These are phyloP conservation scores for Schizotus pectinicornis DNA, from an alignment of 2,888 invertebrate genomes.

Conservation along the genomic window DNA sequence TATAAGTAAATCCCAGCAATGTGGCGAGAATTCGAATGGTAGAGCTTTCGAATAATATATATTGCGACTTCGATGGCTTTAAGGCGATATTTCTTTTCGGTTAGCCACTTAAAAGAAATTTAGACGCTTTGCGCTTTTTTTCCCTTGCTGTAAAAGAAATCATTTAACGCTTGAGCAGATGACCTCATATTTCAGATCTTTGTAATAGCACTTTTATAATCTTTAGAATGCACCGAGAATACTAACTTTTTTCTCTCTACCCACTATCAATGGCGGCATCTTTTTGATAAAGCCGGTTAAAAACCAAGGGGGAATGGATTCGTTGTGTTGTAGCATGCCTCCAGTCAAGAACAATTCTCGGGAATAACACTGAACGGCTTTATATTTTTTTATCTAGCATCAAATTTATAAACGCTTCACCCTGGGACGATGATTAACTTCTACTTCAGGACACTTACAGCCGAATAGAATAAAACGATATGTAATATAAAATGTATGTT, in stretches of 20 bases:
- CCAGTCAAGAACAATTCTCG: too few relatives aligned
- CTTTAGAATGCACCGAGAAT: conserved; percentile 5
- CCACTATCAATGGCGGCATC: conserved; percentile 7
- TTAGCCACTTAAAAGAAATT: neutral
- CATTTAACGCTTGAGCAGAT: conserved; percentile 4
- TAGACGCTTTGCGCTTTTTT: neutral
- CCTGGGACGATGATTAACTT: too few relatives aligned
- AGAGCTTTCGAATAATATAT: neutral
- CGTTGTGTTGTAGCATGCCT: too few relatives aligned
- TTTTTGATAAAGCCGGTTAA: conserved; percentile 3
- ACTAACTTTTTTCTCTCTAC: conserved; percentile 1
- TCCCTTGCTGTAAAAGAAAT: conserved; percentile 4
- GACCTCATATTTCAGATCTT: conserved; percentile 9
- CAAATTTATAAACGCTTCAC: too few relatives aligned
- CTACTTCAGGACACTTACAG: too few relatives aligned
- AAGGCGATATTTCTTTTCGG: neutral
- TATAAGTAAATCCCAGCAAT: too few relatives aligned
- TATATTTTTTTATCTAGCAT: too few relatives aligned
- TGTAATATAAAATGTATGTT: too few relatives aligned
- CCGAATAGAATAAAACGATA: too few relatives aligned
- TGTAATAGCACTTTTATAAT: conserved; percentile 9
- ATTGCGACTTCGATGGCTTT: neutral
- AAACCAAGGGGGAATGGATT: neutral
- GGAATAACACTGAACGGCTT: too few relatives aligned
- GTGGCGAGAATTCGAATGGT: too few relatives aligned